Evolutionary conservation across 2,113 vertebrate species (phyloP).

Genomic region (Myxocyprinus asiaticus): DNA sequence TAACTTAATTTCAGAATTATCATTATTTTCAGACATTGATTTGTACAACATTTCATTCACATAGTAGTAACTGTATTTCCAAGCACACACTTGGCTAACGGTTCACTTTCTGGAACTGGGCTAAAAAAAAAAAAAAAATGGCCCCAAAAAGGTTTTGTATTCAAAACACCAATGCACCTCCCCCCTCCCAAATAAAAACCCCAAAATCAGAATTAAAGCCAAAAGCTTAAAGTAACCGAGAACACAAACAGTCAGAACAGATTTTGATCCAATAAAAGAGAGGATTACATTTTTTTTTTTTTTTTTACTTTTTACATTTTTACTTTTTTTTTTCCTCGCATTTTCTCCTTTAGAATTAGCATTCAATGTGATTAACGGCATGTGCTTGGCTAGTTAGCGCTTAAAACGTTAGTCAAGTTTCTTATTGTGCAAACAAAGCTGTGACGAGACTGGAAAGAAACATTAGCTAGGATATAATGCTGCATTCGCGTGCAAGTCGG

Average conservation of each 20-base stretch:
- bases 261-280: constrained; percentile 29
- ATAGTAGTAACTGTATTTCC: constrained; percentile 91
- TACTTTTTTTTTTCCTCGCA: constrained; percentile 9
- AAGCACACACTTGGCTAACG: constrained; percentile 88
- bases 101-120: constrained; percentile 74
- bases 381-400: constrained; percentile 86
- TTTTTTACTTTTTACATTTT: background rate
- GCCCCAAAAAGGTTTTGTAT: background rate
- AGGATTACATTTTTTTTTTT: constrained; percentile 20
- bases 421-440: constrained; percentile 84
- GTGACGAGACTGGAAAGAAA: constrained; percentile 81
- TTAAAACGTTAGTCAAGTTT: constrained; percentile 84
- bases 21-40: constrained; percentile 99
- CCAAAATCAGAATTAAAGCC: constrained; percentile 24
- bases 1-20: constrained; percentile 90
- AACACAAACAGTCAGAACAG: constrained; percentile 35
- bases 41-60: constrained; percentile 99
- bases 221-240: constrained; percentile 36
- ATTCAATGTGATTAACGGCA: constrained; percentile 78
- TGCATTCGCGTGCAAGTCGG: constrained; percentile 60
- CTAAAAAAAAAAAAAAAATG: constrained; percentile 46
- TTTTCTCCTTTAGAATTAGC: constrained; percentile 71
- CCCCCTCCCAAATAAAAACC: background rate
- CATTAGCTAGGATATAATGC: constrained; percentile 74
- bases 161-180: background rate